phyloP scores from a whole-genome alignment of 2,888 invertebrate genomes.

The Drosophila suboccidentalis region DNA sequence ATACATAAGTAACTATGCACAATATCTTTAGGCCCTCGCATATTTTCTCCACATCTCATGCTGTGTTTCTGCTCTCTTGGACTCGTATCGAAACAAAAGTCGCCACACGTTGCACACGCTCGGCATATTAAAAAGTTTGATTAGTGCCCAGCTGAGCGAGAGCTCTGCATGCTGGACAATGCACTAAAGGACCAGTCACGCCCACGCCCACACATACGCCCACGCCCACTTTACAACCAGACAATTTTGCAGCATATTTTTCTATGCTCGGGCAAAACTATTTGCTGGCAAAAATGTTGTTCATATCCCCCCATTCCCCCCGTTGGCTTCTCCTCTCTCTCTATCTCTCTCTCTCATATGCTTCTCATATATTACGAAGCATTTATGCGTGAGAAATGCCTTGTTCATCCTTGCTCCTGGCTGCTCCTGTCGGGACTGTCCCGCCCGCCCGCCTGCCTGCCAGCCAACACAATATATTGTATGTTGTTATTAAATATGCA shows the following conservation, averaged over 20 bases:
- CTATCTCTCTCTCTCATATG: constrained; percentile 1
- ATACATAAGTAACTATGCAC: background rate
- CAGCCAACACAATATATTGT: constrained; percentile 53
- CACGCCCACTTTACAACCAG: constrained; percentile 7
- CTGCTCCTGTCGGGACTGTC: constrained; percentile 25
- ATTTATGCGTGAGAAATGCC: constrained; percentile 77
- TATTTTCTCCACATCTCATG: constrained; percentile 9
- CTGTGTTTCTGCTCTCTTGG: constrained; percentile 22
- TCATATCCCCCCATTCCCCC: background rate
- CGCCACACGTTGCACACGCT: constrained; percentile 69
- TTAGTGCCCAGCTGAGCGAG: constrained; percentile 67
- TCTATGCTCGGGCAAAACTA: constrained; percentile 49
- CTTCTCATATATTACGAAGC: constrained; percentile 51
- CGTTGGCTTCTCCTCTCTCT: background rate
- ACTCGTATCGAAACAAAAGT: constrained; percentile 67
- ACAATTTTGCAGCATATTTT: constrained; percentile 25
- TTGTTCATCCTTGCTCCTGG: constrained; percentile 55
- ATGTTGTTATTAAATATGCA: constrained; percentile 78
- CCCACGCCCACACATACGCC: constrained; percentile 16
- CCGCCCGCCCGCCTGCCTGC: constrained; percentile 16
- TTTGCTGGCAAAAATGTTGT: constrained; percentile 61
- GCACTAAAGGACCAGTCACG: constrained; percentile 22
- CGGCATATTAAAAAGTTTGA: constrained; percentile 77
- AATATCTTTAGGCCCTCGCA: background rate
- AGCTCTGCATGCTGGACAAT: constrained; percentile 31